Evolutionary conservation across 2,797 vertebrate species (phyloP), one percentile per base, ranked within the genome.

Genomic region (Leuciscus waleckii): DNA sequence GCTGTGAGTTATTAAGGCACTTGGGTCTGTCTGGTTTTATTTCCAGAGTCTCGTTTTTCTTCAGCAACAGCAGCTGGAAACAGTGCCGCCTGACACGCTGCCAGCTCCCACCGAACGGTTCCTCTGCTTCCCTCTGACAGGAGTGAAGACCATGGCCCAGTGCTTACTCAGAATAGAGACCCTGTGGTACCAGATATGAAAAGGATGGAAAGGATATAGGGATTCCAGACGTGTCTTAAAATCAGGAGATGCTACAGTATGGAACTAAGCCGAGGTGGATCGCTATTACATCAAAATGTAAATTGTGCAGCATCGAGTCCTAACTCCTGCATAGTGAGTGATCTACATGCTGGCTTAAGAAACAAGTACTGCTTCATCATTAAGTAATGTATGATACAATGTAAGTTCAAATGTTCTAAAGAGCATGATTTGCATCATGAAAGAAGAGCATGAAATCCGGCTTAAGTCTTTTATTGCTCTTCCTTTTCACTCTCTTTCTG

Each of bases 1-100:
- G 85, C 93, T 93, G 92, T 87, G 91, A 93, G 90, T 93, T 95
- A 94, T 95, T 93, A 93, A 91, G 92, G 93, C 93, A 93, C 94
- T 94, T 93, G 93, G 93, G 91, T 94, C 95, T 94, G 94, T 95
- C 94, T 96, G 94, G 92, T 95, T 94, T 93, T 93, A 90, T 90
- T 93, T 95, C 95, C 94, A 95, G 94, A 84, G 92, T 92, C 85
- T 92, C 87, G 89, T 93, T 93, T 89, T 92, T 89, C 88, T 87
- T 43, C 83, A 89, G 93, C 90, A 95, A 82, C 92, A 93, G 91
- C 89, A 89, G 91, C 93, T 87, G 81, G 77, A 90, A 83, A 81
- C 79, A 86, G 63, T 86, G 83, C 84, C 26, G 1, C 35, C 39
- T 79, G 79, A 89, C 41, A 82, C 16, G 37, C 35, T 78, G 92